phyloP scores from a whole-genome alignment of 2,888 invertebrate species.

The Nymphalis c-album region DNA sequence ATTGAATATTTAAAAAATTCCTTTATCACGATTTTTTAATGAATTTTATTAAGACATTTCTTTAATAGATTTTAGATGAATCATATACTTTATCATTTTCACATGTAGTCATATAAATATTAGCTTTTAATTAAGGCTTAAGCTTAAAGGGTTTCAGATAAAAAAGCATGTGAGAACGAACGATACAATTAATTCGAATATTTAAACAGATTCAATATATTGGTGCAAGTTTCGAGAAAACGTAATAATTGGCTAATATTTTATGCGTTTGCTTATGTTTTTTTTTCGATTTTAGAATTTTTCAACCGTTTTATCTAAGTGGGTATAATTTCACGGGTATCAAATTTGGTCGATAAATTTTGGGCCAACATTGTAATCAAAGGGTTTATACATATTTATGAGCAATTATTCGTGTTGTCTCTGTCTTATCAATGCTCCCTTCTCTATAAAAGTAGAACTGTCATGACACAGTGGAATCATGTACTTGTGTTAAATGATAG shows the following conservation, averaged over 20 bases:
- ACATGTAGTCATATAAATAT: no score
- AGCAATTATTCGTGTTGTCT: slow-evolving; percentile 42
- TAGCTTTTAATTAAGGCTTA: no score
- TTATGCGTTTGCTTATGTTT: slow-evolving; percentile 37
- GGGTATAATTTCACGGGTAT: slow-evolving; percentile 51
- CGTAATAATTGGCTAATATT: slow-evolving; percentile 25
- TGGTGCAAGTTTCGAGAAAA: slow-evolving; percentile 20
- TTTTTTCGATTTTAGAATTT: slow-evolving; percentile 47
- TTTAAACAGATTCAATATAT: slow-evolving; percentile 1
- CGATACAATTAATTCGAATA: background rate
- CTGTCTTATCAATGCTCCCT: slow-evolving; percentile 33
- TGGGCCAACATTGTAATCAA: slow-evolving; percentile 50
- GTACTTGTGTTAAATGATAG: background rate
- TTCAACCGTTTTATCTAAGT: slow-evolving; percentile 48
- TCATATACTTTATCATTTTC: no score
- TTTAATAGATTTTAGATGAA: no score
- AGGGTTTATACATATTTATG: slow-evolving; percentile 48
- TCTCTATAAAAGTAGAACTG: slow-evolving; percentile 21
- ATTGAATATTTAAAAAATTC: no score
- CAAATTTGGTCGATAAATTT: slow-evolving; percentile 55
- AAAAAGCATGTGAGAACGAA: background rate
- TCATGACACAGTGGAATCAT: background rate
- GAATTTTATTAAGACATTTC: no score
- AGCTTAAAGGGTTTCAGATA: no score
- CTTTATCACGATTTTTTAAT: no score